Percentiles rank a stretch among this genome's conserved stretches.
These are phyloP conservation scores for Atractosteus spatula DNA, from an alignment of 2,113 vertebrate species.

Conservation along the genomic window DNA sequence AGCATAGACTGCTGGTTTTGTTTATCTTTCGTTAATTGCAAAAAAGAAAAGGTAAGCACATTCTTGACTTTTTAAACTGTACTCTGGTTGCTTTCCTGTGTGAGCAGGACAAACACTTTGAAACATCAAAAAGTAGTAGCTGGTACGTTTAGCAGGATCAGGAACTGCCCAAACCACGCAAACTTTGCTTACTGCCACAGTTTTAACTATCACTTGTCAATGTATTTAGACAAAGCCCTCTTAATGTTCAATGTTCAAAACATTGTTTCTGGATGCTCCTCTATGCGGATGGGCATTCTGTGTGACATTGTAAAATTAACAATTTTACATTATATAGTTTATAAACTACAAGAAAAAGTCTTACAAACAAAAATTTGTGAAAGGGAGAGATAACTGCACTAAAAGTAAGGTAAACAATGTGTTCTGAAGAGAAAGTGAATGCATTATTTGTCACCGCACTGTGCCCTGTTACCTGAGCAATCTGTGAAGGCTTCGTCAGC, in stretches of 20 bases:
- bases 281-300: constrained; percentile 37
- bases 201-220: constrained; percentile 49
- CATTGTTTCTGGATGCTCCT: neutral
- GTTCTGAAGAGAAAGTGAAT: constrained; percentile 53
- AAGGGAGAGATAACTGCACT: constrained; percentile 63
- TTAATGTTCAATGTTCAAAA: neutral
- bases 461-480: constrained; percentile 44
- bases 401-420: constrained; percentile 63
- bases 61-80: neutral
- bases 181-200: constrained; percentile 40
- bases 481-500: constrained; percentile 51
- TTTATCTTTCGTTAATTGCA: constrained; percentile 24
- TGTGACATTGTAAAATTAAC: constrained; percentile 40
- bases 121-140: constrained; percentile 21
- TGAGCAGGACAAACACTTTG: constrained; percentile 25
- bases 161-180: constrained; percentile 42
- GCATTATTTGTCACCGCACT: constrained; percentile 26
- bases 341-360: constrained; percentile 63
- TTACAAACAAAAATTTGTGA: constrained; percentile 60
- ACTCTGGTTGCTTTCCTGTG: constrained; percentile 8
- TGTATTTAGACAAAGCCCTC: neutral
- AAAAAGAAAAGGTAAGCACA: constrained; percentile 4
- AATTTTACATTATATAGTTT: constrained; percentile 61
- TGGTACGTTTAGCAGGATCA: constrained; percentile 52
- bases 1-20: constrained; percentile 3